Evolutionary conservation across 1,140 invertebrate genomes (phyloP), one percentile per base, ranked within the genome.

Genomic region (Neelides sp.): DNA sequence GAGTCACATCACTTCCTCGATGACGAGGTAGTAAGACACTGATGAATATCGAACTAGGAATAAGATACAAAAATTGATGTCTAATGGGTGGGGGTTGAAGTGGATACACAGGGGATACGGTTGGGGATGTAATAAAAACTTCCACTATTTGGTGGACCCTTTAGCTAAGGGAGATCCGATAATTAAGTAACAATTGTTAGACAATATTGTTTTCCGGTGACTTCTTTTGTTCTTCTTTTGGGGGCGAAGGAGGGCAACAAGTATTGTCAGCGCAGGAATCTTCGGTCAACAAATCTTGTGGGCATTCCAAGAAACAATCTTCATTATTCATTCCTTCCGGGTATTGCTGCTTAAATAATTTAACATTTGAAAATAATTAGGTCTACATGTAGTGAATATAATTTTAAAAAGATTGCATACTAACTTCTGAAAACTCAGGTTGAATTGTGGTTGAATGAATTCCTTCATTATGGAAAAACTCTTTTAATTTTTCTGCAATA

Each of bases 391-490:
- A 32, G 28, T 8, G 7, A 32, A 32, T 32, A 8, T 32, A 19
- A 26, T 36, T 4, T 27, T 44, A 42, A 7, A 26, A 20, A n/a
- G 23, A 40, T 13, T 20, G 28, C 4, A 10, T 55, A 3, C 69
- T 72, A 57, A 83, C 71, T 64, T 87, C 82, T 32, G 88, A 78
- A 65, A 94, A 92, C 74, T 94, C 89, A 0, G 89, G 89, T 64
- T 94, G 88, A 66, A 94, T 92, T 1, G 89, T 93, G 1, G 87
- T 91, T 3, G 85, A 90, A 65, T 85, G 82, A 60, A 90, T 89
- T 17, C 85, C 85, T 69, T 93, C 87, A 65, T 90, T 89, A 63
- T 90, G 85, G 66, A 93, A 92, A 72, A 92, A 92, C 67, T 92
- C 85, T 68, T 94, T 93, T 0, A 93, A 86, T 68, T 89, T 86